phyloP scores from a whole-genome alignment of 2,888 invertebrate species.

The Parnassius orleans region DNA sequence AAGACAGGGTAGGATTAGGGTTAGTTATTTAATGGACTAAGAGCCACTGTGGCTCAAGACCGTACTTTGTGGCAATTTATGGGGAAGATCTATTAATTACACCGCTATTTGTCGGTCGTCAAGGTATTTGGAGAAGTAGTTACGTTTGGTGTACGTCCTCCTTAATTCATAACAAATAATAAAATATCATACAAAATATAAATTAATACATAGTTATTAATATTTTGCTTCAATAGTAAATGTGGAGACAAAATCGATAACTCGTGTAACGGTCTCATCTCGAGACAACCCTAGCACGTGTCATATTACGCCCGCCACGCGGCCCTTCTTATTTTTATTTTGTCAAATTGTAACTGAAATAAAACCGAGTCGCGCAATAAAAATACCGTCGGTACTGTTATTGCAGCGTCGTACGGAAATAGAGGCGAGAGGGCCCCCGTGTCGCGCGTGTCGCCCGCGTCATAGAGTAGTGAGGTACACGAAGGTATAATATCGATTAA shows the following conservation, averaged over 20 bases:
- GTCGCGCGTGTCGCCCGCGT: slow-evolving; percentile 36
- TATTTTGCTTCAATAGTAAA: no score
- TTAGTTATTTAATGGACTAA: no score
- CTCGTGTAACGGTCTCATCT: neutral
- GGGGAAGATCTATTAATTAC: no score
- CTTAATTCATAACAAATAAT: no score
- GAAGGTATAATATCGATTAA: neutral
- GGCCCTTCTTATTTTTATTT: slow-evolving; percentile 77
- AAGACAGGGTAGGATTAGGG: no score
- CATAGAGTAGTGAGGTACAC: slow-evolving; percentile 21
- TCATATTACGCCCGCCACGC: slow-evolving; percentile 47
- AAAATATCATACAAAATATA: no score
- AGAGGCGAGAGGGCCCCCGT: slow-evolving; percentile 54
- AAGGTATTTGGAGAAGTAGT: no score
- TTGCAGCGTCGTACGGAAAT: slow-evolving; percentile 67
- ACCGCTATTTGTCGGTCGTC: no score
- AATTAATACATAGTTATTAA: no score
- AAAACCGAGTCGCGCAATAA: slow-evolving; percentile 76
- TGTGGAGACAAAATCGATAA: slow-evolving; percentile 23
- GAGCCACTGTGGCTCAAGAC: no score
- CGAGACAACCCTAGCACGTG: slow-evolving; percentile 37
- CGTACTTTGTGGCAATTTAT: no score
- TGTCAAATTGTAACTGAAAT: slow-evolving; percentile 81
- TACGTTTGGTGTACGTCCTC: no score
- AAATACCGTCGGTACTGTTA: slow-evolving; percentile 78